Evolutionary conservation across 2,888 invertebrate species (phyloP), one percentile per base, ranked within the genome.

Genomic region (Sarcophaga rosellei): DNA sequence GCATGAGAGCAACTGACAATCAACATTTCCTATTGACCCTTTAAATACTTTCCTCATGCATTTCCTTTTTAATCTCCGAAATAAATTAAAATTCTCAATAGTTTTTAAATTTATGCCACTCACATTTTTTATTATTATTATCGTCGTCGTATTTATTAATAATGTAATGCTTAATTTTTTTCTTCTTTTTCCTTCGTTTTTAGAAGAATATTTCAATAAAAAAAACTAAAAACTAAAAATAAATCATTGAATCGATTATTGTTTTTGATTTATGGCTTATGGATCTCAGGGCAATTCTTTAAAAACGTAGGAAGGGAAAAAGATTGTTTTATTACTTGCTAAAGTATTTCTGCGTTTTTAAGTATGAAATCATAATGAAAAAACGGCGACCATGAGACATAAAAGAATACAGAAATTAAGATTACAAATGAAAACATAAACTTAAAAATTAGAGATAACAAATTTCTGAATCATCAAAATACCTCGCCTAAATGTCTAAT

Each of bases 231-330:
- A 25, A 45, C 53, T 12, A 23, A 59, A 63, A 47, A 82, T 85
- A 82, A 85, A 85, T 85, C 75, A 76, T 75, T 17, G 59, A 66
- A 70, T 75, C 72, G 45, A 74, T 62, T 63, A 62, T 78, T 75
- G 75, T 62, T 59, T 79, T 62, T 85, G 82, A 85, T 85, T 85
- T 82, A 85, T 79, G 63, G 15, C n/a, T 70, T 69, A 61, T 62
- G 62, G 81, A 66, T 66, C 78, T 79, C 53, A 85, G 59, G 21
- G 47, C 70, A 66, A 75, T 23, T 53, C 12, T 61, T 53, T 11
- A 47, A 45, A 45, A 45, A 4, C 5, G 11, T 21, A n/a, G 23
- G 5, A 47, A 45, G 17, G 2, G 23, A 8, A 45, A 8, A 45
- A 35, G 17, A 17, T 47, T 21, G 8, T 53, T 12, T 53, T 17